Evolutionary conservation across 2,113 vertebrate genomes (phyloP).

Genomic region (Mesembrinibis cayennensis): DNA sequence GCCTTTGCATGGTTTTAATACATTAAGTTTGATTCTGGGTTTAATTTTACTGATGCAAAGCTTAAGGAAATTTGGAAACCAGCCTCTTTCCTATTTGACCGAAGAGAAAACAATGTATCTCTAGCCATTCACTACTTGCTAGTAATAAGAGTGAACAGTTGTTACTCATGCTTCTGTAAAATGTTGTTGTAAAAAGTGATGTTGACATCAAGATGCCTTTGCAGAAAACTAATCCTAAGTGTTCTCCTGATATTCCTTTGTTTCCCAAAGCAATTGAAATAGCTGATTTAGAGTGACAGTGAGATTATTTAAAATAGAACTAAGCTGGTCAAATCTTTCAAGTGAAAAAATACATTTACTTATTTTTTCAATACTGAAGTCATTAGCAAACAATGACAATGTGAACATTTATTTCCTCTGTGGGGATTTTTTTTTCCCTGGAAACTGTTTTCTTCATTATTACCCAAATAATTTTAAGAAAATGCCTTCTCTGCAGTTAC

Average conservation of each 20-base stretch:
- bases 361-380: neutral
- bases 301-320: neutral
- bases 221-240: neutral
- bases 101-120: neutral
- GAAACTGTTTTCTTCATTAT: neutral
- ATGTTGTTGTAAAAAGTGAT: neutral
- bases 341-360: neutral
- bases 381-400: neutral
- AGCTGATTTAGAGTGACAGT: neutral
- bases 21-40: neutral
- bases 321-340: neutral
- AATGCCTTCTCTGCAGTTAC: neutral
- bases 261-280: neutral
- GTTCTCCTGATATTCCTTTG: neutral
- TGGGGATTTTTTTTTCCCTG: neutral
- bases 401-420: neutral
- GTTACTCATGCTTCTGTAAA: neutral
- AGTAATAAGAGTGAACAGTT: neutral
- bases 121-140: neutral
- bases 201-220: neutral
- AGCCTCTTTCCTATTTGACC: neutral
- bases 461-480: neutral
- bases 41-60: constrained; percentile 8
- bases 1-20: neutral
- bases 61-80: neutral